Evolutionary conservation across 2,888 invertebrate species (phyloP).

Genomic region (Poecilobothrus nobilitatus): DNA sequence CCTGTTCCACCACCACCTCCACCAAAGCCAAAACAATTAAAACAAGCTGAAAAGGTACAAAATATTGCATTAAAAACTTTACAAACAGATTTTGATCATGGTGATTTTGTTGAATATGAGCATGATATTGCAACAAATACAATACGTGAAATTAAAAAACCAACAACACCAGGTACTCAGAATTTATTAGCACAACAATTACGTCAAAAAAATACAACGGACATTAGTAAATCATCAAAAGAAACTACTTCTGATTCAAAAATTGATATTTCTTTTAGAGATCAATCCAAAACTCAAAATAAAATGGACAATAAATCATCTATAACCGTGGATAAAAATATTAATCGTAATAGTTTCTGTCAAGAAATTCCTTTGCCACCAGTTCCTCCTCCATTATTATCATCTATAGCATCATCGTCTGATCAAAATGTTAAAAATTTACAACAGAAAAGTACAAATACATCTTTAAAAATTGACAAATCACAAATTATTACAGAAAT

Average conservation of each 20-base stretch:
- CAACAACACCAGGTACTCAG: neutral
- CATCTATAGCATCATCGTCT: neutral
- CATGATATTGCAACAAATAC: slow-evolving; percentile 41
- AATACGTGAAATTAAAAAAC: slow-evolving; percentile 32
- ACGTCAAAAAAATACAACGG: neutral
- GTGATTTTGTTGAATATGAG: slow-evolving; percentile 41
- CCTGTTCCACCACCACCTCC: slow-evolving; percentile 33
- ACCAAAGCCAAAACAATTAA: slow-evolving; percentile 37
- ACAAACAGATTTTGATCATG: slow-evolving; percentile 40
- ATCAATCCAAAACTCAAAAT: neutral
- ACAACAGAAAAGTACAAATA: neutral
- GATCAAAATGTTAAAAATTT: neutral
- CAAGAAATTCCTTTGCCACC: slow-evolving; percentile 24
- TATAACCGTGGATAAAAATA: neutral
- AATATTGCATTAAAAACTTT: slow-evolving; percentile 40
- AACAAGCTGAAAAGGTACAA: slow-evolving; percentile 38
- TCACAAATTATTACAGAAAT: slow-evolving; percentile 17
- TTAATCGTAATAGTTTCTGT: slow-evolving; percentile 16
- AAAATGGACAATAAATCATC: neutral
- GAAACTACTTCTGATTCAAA: neutral
- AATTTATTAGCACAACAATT: neutral
- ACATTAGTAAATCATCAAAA: neutral
- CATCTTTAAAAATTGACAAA: neutral
- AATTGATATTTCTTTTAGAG: neutral
- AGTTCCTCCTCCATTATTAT: slow-evolving; percentile 13